Evolutionary conservation across 2,888 invertebrate species (phyloP), one percentile per base, ranked within the genome.

Genomic region (Augiades crinisus): DNA sequence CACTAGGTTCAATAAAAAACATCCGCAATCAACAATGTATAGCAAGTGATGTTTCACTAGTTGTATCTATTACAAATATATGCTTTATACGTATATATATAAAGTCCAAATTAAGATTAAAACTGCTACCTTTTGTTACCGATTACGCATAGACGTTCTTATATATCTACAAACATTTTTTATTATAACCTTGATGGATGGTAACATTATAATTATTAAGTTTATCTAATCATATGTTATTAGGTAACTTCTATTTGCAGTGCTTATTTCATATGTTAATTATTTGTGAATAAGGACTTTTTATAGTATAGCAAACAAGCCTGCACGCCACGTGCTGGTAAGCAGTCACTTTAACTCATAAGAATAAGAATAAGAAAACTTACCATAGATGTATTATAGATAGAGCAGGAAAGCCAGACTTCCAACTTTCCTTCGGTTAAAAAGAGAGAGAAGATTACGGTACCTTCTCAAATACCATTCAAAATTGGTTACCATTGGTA

Each of bases 1-100:
- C 40, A 41, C 13, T 33, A 17, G 12, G 8, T 34, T 41, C 21
- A 14, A 47, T 47, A 38, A 49, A 40, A 49, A 49, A 49, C 49
- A 34, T 49, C 41, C 49, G 49, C 49, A 49, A 49, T 49, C 49
- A 49, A 41, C 49, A 49, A 41, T 41, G 24, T 49, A 41, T 41
- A 49, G 40, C 40, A 24, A 30, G 31, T 31, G 31, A 49, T 49
- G 40, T 40, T 16, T 30, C 21, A 38, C 37, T 36, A 17, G n/a
- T 36, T 13, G 12, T 31, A 31, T 19, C 19, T 19, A 27, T 10
- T 3, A 10, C 27, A 10, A 45, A 14, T 14, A 10, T 5, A 6
- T 8, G 16, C 22, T 14, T 31, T 33, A 31, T 4, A 7, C 5
- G 2, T 21, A 5, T 44, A 2, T 30, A 12, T 1, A 21, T 44